Percentiles rank a stretch among this genome's conserved stretches.
Evolutionary conservation across 2,113 vertebrate genomes (phyloP).

Genomic region (Eublepharis macularius): DNA sequence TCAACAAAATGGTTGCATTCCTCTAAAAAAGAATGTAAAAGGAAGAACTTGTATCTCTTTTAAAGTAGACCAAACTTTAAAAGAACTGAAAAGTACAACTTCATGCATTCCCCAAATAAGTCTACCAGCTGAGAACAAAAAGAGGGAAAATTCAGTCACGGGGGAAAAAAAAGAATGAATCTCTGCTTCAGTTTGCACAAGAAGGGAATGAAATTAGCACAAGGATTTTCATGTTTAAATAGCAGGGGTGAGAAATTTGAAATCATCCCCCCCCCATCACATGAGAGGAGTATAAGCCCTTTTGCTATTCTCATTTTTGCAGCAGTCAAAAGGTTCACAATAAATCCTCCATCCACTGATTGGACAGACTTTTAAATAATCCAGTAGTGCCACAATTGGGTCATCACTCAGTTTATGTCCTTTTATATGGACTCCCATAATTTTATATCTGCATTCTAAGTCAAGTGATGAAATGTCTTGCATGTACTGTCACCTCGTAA

Average conservation of each 20-base stretch:
- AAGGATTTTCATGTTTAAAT: too few species aligned
- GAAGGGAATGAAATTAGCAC: neutral
- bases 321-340: constrained; percentile 6
- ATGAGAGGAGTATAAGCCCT: neutral
- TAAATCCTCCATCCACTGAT: constrained; percentile 1
- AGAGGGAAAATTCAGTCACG: too few species aligned
- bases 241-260: too few species aligned
- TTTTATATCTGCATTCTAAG: neutral
- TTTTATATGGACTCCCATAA: neutral
- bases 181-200: neutral
- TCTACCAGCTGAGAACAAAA: too few species aligned
- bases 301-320: neutral
- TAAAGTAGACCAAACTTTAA: too few species aligned
- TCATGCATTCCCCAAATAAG: too few species aligned
- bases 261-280: neutral
- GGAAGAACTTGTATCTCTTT: too few species aligned
- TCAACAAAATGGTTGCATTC: too few species aligned
- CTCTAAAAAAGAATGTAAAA: too few species aligned
- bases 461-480: neutral
- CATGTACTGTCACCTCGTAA: neutral
- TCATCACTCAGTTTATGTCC: neutral
- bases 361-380: neutral
- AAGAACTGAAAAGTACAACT: too few species aligned
- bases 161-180: too few species aligned
- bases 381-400: neutral